Evolutionary conservation across 2,888 invertebrate species (phyloP), one percentile per base, ranked within the genome.

Genomic region (Hyposoter dolosus): DNA sequence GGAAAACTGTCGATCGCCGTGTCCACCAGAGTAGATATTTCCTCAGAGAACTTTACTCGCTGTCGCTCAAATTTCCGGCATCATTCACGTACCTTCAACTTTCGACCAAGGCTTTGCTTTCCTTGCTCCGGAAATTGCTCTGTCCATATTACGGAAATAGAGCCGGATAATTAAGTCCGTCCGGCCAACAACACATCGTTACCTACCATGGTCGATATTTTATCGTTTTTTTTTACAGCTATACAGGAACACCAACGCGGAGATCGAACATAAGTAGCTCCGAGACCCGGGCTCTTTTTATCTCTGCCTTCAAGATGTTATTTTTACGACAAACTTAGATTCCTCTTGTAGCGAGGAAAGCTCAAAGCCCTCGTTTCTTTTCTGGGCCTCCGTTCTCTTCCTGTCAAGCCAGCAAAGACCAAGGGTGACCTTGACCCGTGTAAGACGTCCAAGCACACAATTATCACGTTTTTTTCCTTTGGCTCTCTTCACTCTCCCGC

Each of bases 141-240:
- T 79, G 60, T 79, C 85, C 23, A 63, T 82, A 71, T 85, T 47
- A 82, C 82, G 85, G 78, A 82, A 79, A 79, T 63, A 65, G 84
- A 72, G 50, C 63, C 45, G 53, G 63, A 79, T 75, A 82, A 82
- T 85, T 79, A 69, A 82, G 85, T 79, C 78, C 75, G 43, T 80
- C 69, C 78, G 53, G 35, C 32, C 6, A 63, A 23, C 74, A 69
- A 47, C 32, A 32, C 35, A 28, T 60, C 63, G 47, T 47, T 71
- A 19, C 19, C 28, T 17, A 35, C 35, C 23, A 53, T 23, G 32
- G 12, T 50, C 45, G 50, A 66, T 17, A 66, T 60, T 63, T 47
- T 3, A 9, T 28, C 28, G 6, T 66, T 45, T 66, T 56, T 28
- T 56, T 28, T 60, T 28, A 23, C 35, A 45, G 6, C 7, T 28